Conservation (phyloP, 2,113 vertebrate genomes). For the Xiphias gladius region DNA sequence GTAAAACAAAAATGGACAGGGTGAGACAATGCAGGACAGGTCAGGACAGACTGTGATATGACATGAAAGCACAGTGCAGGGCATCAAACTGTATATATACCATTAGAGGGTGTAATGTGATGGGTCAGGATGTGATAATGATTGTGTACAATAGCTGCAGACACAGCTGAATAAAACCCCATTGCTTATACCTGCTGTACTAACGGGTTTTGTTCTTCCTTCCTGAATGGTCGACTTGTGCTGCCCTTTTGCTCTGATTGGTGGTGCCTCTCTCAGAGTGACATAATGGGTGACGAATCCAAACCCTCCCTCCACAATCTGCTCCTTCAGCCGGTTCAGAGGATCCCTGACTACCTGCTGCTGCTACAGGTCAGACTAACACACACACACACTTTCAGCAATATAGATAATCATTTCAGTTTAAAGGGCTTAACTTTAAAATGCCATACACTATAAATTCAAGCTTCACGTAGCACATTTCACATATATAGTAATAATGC, state of each 20-base stretch:
- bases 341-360: slow-evolving; percentile 95
- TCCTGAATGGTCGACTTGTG: slow-evolving; percentile 21
- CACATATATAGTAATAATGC: no score
- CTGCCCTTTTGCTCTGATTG: slow-evolving; percentile 5
- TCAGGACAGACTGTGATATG: neutral
- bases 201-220: neutral
- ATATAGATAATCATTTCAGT: neutral
- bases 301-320: slow-evolving; percentile 92
- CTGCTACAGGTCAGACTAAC: slow-evolving; percentile 89
- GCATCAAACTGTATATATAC: neutral
- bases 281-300: slow-evolving; percentile 89
- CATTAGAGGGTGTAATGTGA: no score
- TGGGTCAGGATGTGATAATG: no score
- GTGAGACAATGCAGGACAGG: neutral
- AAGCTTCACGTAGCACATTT: no score
- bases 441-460: no score
- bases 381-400: neutral
- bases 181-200: neutral
- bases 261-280: slow-evolving; percentile 66
- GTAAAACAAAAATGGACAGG: slow-evolving; percentile 59
- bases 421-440: neutral
- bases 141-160: neutral
- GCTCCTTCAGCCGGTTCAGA: slow-evolving; percentile 95
- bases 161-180: neutral
- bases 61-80: neutral